phyloP scores from a whole-genome alignment of 2,797 vertebrate genomes.

The Enteromius unitaeniatus region DNA sequence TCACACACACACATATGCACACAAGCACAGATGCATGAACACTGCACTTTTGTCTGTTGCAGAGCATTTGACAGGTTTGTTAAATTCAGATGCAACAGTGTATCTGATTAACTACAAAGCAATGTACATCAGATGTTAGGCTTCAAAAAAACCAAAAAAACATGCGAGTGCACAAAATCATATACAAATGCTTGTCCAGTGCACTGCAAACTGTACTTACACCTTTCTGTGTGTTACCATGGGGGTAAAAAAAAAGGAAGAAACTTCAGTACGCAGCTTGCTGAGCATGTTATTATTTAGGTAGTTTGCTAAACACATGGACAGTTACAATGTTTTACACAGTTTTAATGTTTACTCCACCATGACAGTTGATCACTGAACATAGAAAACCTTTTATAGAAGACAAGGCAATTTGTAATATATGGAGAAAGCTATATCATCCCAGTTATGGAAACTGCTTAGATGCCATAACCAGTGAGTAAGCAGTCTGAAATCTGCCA shows the following conservation, averaged over 20 bases:
- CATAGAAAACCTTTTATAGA: not conserved
- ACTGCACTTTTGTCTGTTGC: constrained; percentile 27
- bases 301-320: not conserved
- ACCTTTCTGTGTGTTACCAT: not conserved
- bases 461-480: not conserved
- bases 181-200: not conserved
- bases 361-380: too few species aligned
- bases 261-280: not conserved
- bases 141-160: not conserved
- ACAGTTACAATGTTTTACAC: not conserved
- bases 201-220: not conserved
- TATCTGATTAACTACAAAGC: not conserved
- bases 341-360: not conserved
- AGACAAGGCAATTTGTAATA: not conserved
- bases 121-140: not conserved
- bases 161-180: not conserved
- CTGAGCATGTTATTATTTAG: not conserved
- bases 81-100: not conserved
- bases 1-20: constrained; percentile 46
- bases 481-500: not conserved
- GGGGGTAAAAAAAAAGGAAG: too few species aligned
- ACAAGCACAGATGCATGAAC: constrained; percentile 61
- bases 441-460: not conserved
- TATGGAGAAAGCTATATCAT: not conserved
- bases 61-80: not conserved